phyloP scores from a whole-genome alignment of 2,113 vertebrate genomes.

The Maylandia zebra region DNA sequence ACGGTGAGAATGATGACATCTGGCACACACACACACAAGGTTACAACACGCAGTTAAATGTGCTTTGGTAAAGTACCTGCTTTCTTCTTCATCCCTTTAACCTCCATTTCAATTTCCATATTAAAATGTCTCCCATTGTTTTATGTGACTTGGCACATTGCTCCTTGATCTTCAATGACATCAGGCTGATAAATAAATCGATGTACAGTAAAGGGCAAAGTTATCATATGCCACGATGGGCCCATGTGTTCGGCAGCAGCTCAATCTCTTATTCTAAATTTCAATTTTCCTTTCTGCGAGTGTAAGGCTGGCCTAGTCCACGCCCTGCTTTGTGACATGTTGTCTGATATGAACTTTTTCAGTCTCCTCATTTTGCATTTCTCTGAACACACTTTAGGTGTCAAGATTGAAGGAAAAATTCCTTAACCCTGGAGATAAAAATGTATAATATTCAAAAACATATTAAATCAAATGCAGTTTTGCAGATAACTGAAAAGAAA shows the following conservation, averaged over 20 bases:
- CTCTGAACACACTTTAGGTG: neutral
- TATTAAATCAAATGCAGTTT: neutral
- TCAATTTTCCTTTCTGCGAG: neutral
- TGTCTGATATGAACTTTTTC: neutral
- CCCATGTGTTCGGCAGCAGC: neutral
- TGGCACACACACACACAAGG: neutral
- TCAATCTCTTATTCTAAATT: neutral
- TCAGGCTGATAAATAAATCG: conserved; percentile 57
- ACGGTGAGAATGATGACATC: conserved; percentile 27
- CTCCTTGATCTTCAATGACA: conserved; percentile 49
- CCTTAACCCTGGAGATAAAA: neutral
- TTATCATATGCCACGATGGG: conserved; percentile 47
- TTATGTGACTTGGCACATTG: conserved; percentile 61
- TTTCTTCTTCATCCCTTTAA: neutral
- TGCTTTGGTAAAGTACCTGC: neutral
- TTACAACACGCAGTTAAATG: neutral
- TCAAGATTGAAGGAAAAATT: neutral
- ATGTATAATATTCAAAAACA: neutral
- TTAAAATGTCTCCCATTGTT: conserved; percentile 66
- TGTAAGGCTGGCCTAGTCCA: neutral
- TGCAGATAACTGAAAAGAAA: neutral
- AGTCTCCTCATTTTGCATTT: neutral
- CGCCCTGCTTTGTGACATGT: neutral
- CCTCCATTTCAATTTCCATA: conserved; percentile 64
- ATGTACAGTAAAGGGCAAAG: conserved; percentile 46